Evolutionary conservation across 2,113 vertebrate species (phyloP).

Genomic region (Gorsachius goisagi): DNA sequence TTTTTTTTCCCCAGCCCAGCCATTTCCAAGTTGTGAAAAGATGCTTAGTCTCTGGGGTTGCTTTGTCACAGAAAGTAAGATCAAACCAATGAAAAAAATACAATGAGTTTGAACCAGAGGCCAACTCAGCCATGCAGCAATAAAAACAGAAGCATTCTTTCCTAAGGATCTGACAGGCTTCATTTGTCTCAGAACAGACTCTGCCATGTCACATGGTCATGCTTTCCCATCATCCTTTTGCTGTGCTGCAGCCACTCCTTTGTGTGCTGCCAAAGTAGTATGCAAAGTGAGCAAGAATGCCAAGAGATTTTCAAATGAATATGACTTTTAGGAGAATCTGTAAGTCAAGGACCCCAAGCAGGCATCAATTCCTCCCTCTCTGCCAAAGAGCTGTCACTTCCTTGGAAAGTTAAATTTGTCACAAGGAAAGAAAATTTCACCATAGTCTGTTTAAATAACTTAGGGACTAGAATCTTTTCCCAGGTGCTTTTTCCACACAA

Average conservation of each 20-base stretch:
- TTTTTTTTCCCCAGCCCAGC: not conserved
- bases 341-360: slow-evolving; percentile 73
- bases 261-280: not conserved
- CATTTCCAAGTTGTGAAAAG: slow-evolving; percentile 49
- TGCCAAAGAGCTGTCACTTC: slow-evolving; percentile 80
- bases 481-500: slow-evolving; percentile 80
- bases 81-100: slow-evolving; percentile 71
- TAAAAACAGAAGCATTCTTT: slow-evolving; percentile 67
- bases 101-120: slow-evolving; percentile 67
- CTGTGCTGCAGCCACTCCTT: slow-evolving; percentile 45
- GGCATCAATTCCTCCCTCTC: slow-evolving; percentile 63
- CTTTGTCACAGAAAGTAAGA: slow-evolving; percentile 78
- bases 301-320: slow-evolving; percentile 70
- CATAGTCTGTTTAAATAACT: slow-evolving; percentile 79
- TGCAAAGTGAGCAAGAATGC: slow-evolving; percentile 3
- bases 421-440: slow-evolving; percentile 75
- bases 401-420: slow-evolving; percentile 79
- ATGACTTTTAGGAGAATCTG: slow-evolving; percentile 67
- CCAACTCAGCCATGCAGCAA: slow-evolving; percentile 66
- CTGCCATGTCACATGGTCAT: slow-evolving; percentile 62
- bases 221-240: slow-evolving; percentile 62
- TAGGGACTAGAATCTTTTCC: slow-evolving; percentile 77
- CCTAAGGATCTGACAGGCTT: slow-evolving; percentile 74
- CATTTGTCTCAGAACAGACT: slow-evolving; percentile 73
- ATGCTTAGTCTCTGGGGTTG: slow-evolving; percentile 69